phyloP scores from a whole-genome alignment of 2,113 vertebrate genomes.

The Thunnus thynnus region DNA sequence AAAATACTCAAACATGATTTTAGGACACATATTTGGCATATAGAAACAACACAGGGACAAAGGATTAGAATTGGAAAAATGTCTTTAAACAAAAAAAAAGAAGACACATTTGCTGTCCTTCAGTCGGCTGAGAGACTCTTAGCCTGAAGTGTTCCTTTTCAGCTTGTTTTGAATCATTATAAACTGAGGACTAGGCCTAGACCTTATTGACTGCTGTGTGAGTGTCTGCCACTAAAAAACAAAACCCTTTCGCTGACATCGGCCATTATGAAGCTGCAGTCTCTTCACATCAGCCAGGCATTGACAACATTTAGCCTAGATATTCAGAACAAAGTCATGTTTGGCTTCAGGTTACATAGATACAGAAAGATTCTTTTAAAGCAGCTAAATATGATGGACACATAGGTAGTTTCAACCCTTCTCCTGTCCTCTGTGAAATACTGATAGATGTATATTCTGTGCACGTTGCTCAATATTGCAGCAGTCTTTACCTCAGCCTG shows the following conservation, averaged over 20 bases:
- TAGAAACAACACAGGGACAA: too few relatives aligned
- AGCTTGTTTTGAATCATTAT: constrained; percentile 37
- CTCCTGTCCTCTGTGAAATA: not conserved
- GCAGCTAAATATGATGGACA: too few relatives aligned
- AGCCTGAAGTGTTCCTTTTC: constrained; percentile 21
- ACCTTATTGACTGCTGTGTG: constrained; percentile 8
- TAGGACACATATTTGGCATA: too few relatives aligned
- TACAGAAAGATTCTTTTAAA: too few relatives aligned
- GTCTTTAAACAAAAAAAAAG: too few relatives aligned
- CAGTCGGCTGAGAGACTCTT: constrained; percentile 16
- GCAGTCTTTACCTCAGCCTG: constrained; percentile 4
- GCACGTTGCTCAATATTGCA: constrained; percentile 18
- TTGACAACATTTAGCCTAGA: too few relatives aligned
- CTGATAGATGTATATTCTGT: not conserved
- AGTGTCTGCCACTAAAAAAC: constrained; percentile 37
- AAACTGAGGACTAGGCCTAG: not conserved
- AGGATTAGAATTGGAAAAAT: too few relatives aligned
- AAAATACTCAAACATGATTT: too few relatives aligned
- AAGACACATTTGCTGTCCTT: not conserved
- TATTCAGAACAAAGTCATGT: too few relatives aligned
- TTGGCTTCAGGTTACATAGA: too few relatives aligned
- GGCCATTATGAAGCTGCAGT: not conserved
- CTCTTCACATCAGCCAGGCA: not conserved
- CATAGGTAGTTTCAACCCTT: not conserved
- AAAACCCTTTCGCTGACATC: constrained; percentile 29